Conservation (phyloP, 2,888 invertebrate genomes). For the Ernsta delagoae region DNA sequence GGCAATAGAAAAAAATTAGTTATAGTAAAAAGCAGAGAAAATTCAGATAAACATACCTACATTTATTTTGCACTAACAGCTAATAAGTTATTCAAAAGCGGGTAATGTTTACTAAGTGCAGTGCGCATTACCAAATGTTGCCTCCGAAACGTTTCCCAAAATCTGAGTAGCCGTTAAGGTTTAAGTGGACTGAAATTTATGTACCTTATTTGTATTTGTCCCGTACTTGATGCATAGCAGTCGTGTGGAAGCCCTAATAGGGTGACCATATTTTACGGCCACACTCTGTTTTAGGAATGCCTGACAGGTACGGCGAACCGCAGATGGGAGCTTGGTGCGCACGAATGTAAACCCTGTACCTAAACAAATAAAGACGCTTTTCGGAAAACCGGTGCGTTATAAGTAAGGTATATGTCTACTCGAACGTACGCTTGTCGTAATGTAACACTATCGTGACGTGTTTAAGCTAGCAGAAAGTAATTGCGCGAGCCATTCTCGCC, state of each 20-base stretch:
- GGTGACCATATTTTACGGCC: constrained; percentile 45
- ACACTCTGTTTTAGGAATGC: constrained; percentile 44
- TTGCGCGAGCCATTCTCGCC: constrained; percentile 15
- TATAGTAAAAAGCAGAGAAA: no score
- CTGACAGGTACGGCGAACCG: constrained; percentile 43
- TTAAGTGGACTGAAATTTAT: constrained; percentile 52
- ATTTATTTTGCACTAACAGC: no score
- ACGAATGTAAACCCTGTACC: constrained; percentile 1
- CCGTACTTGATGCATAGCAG: constrained; percentile 47
- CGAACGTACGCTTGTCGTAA: constrained; percentile 34
- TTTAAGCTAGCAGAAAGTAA: constrained; percentile 34
- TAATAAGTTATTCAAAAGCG: neutral
- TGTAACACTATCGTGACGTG: constrained; percentile 36
- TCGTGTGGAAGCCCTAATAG: constrained; percentile 49
- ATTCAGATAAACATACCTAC: no score
- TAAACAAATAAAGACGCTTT: constrained; percentile 12
- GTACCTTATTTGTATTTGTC: constrained; percentile 54
- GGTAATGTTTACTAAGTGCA: neutral
- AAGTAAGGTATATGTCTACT: constrained; percentile 35
- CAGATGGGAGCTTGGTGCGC: constrained; percentile 17
- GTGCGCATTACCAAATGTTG: neutral
- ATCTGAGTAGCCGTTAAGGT: constrained; percentile 47
- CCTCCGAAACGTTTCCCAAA: constrained; percentile 38
- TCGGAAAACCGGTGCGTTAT: constrained; percentile 2
- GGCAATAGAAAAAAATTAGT: no score